Evolutionary conservation across 2,113 vertebrate species (phyloP).

Genomic region (Mormyrus lacerda): DNA sequence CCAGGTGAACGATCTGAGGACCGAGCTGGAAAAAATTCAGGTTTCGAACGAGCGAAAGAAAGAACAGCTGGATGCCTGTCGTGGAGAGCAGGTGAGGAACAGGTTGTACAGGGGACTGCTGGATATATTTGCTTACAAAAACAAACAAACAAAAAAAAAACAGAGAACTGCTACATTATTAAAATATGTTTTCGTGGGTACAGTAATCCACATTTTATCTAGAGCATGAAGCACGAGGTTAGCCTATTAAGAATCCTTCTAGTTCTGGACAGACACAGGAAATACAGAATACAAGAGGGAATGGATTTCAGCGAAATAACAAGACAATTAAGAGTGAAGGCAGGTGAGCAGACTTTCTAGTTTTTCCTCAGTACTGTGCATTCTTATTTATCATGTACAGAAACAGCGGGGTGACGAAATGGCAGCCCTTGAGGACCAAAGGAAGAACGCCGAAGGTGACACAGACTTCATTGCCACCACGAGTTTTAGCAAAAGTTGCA

Average conservation of each 20-base stretch:
- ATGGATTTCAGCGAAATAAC: not conserved
- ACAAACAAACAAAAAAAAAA: not conserved
- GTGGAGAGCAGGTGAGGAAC: conserved; percentile 19
- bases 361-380: not conserved
- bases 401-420: conserved; percentile 16
- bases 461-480: not conserved
- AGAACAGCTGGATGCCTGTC: conserved; percentile 19
- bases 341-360: not conserved
- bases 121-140: not conserved
- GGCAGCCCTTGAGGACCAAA: not conserved
- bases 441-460: conserved; percentile 35
- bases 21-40: fast-evolving
- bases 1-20: not conserved
- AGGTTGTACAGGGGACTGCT: not conserved
- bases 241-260: not conserved
- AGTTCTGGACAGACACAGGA: not conserved
- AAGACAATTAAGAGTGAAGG: not conserved
- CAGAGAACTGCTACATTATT: not conserved
- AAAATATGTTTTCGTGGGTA: not conserved
- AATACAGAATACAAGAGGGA: not conserved
- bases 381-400: conserved; percentile 33
- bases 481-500: not conserved
- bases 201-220: not conserved
- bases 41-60: not conserved
- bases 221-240: not conserved